Conservation (phyloP, 2,888 invertebrate genomes). For the Alloplasta piceator region DNA sequence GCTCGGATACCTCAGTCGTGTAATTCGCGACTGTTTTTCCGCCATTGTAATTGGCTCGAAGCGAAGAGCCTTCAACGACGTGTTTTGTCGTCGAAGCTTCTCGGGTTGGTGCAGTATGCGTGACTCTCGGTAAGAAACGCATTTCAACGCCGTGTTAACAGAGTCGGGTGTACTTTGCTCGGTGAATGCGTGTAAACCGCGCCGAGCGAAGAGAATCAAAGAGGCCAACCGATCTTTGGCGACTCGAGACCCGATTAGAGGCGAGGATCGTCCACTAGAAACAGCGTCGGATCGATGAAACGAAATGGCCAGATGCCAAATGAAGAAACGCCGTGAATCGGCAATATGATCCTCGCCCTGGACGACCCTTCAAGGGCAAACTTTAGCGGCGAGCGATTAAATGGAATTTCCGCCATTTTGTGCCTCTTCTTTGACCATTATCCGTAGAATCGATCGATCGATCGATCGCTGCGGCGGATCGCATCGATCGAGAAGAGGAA, state of each 20-base stretch:
- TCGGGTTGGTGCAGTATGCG: conserved; percentile 45
- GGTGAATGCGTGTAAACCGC: background rate
- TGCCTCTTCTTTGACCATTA: conserved; percentile 54
- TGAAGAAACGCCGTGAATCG: conserved; percentile 49
- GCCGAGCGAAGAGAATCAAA: conserved; percentile 27
- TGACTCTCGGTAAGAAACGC: conserved; percentile 73
- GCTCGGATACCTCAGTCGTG: conserved; percentile 70
- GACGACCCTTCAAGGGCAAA: conserved; percentile 27
- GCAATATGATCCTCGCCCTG: background rate
- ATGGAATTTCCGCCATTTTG: conserved; percentile 60
- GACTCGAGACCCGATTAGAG: conserved; percentile 27
- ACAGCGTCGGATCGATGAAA: background rate
- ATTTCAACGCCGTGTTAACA: conserved; percentile 77
- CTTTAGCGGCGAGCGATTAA: conserved; percentile 29
- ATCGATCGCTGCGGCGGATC: conserved; percentile 51
- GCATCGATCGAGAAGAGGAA: conserved; percentile 32
- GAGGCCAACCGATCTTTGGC: conserved; percentile 25
- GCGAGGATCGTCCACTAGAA: background rate
- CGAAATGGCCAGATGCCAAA: conserved; percentile 38
- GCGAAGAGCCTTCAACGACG: conserved; percentile 41
- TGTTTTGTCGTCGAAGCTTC: conserved; percentile 38
- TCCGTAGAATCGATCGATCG: conserved; percentile 23
- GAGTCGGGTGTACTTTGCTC: conserved; percentile 11
- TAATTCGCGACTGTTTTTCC: conserved; percentile 76
- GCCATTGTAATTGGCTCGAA: conserved; percentile 68